These are phyloP conservation scores for Asobara japonica DNA, from an alignment of 1,140 invertebrate species.

Conservation along the genomic window DNA sequence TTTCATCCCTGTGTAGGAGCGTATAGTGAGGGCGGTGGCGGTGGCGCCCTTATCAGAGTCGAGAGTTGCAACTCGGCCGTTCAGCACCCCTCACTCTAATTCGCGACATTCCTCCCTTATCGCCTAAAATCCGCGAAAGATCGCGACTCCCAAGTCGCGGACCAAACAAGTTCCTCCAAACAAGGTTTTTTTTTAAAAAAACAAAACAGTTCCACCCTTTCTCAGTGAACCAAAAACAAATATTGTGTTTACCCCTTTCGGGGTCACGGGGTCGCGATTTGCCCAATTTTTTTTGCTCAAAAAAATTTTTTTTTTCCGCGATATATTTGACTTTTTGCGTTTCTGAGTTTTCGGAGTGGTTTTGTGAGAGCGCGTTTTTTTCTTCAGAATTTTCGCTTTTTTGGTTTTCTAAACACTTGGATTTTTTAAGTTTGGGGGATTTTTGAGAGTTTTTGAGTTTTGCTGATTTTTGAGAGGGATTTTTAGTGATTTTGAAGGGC, in stretches of 20 bases:
- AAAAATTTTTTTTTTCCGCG: neutral
- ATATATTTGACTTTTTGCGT: neutral
- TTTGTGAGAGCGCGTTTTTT: too few relatives aligned
- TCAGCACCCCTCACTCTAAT: too few relatives aligned
- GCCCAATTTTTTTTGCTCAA: neutral
- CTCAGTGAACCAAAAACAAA: too few relatives aligned
- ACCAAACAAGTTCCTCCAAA: too few relatives aligned
- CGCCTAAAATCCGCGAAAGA: too few relatives aligned
- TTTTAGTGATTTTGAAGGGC: too few relatives aligned
- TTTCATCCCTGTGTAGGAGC: slow-evolving; percentile 15
- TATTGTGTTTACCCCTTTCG: slow-evolving; percentile 8
- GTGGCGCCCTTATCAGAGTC: slow-evolving; percentile 20
- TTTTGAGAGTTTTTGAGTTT: neutral
- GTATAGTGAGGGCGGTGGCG: slow-evolving; percentile 28
- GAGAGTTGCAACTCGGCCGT: neutral
- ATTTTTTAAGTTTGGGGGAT: neutral
- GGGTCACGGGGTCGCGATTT: slow-evolving; percentile 19
- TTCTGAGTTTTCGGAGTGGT: too few relatives aligned
- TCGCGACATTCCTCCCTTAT: too few relatives aligned
- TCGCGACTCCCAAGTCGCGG: too few relatives aligned
- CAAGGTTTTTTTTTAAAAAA: neutral
- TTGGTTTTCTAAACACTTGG: neutral
- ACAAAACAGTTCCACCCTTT: too few relatives aligned
- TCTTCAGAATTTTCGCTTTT: too few relatives aligned
- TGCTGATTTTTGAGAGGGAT: neutral